A percentile compares a stretch with the other conserved stretches of the same genome.
phyloP scores from a whole-genome alignment of 2,888 invertebrate genomes.

The Tineola bisselliella region DNA sequence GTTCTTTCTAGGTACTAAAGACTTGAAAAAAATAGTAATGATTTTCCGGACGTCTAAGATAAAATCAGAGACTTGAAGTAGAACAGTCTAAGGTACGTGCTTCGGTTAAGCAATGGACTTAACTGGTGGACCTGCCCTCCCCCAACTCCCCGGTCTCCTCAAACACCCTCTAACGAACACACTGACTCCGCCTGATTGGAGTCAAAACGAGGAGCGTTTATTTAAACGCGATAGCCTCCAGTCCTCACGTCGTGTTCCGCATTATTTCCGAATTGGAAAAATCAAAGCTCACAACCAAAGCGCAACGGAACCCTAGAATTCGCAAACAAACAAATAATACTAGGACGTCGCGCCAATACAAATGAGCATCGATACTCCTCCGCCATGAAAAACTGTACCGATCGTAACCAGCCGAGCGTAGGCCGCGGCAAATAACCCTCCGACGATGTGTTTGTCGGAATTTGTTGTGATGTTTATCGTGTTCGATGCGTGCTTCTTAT shows the following conservation, averaged over 20 bases:
- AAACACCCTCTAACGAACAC: conserved; percentile 35
- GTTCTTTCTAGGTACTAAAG: not conserved
- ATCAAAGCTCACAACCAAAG: conserved; percentile 43
- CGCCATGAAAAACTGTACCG: not conserved
- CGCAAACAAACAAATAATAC: conserved; percentile 66
- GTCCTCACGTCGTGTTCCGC: conserved; percentile 43
- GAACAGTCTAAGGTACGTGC: conserved; percentile 64
- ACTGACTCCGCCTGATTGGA: conserved; percentile 48
- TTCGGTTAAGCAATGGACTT: conserved; percentile 36
- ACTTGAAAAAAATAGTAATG: not conserved
- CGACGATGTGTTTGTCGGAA: conserved; percentile 59
- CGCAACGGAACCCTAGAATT: conserved; percentile 44
- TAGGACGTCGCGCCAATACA: conserved; percentile 56
- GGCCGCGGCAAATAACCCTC: conserved; percentile 49
- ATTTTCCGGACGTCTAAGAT: conserved; percentile 28
- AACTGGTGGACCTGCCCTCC: not conserved
- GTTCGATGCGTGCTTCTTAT: conserved; percentile 45
- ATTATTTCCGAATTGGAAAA: conserved; percentile 64
- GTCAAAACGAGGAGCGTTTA: conserved; percentile 22
- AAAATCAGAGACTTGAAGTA: conserved; percentile 60
- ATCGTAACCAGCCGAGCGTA: conserved; percentile 3
- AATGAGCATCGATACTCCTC: conserved; percentile 56
- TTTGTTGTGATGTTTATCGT: conserved; percentile 62
- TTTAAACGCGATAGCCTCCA: conserved; percentile 39
- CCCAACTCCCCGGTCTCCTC: not conserved